Base-by-base conservation (phyloP, 2,888 invertebrate species). In the Tachina lurida region DNA sequence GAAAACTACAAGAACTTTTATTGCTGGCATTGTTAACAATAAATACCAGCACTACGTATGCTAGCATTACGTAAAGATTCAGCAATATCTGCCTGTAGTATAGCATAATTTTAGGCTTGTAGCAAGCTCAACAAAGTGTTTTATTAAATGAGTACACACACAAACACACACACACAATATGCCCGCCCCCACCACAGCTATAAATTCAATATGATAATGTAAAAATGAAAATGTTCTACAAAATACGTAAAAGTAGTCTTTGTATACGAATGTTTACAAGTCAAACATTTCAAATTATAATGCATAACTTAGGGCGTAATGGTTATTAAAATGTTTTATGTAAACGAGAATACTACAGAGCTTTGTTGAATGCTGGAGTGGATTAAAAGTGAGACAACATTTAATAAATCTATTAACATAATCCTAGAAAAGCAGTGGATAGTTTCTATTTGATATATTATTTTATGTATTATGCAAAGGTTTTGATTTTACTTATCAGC, bases 301-400 rank as follows among this genome's bases (percentile, higher is more conserved):
- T 60, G 68, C 68, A 77, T 77, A 60, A 41, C 19, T 68, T 68
- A n/a, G 39, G 77, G 77, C 58, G 68, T 58, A 19, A 70, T 56
- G n/a, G 12, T 19, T 65, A 65, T 19, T 63, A 63, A 63, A 19
- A 43, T 43, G 3, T 17, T 41, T 63, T 9, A 43, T 43, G 19
- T 19, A 7, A 7, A 1, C n/a, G 15, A 8, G 13, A 17, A 17
- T 2, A 17, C 10, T 43, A 41, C 17, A 62, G 17, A 12, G 17
- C 15, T 41, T 41, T 62, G 41, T 10, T 62, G 3, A 41, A 62
- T 17, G 12, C 10, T 45, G 45, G 13, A 9, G 9, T 47, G 47
- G 41, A 19, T 13, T 22, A 45, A 22, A 45, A 45, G n/a, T 22
- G 22, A 4, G 7, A 17, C 17, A 43, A 15, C 13, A 58, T 58